Evolutionary conservation across 2,888 invertebrate genomes (phyloP), one percentile per base, ranked within the genome.

Genomic region (Leptopilina myrica): DNA sequence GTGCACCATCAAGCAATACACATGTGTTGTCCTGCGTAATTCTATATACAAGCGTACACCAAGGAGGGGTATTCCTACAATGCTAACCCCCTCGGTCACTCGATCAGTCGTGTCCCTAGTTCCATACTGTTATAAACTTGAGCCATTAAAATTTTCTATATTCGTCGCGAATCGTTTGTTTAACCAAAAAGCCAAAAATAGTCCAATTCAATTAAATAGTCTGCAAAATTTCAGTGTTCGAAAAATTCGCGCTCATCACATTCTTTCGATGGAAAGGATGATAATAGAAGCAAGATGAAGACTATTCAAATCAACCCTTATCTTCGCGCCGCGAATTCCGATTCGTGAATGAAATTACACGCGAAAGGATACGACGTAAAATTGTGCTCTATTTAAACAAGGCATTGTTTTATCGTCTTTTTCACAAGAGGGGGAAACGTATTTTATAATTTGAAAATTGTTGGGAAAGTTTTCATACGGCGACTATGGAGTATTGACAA

Each of bases 1-100:
- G 56, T 78, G 56, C 59, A 26, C 76, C 78, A 62, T 79, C 80
- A 78, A 62, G 69, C 82, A 62, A 64, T 80, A 76, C 78, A 59
- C 80, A 76, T 78, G 78, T 75, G 79, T 77, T 65, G 56, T 65
- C 76, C 85, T 86, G 86, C 88, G 89, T 89, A 90, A 90, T 88
- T 89, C 89, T 89, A 90, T 90, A 53, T 53, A 90, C 89, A 87
- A 86, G 85, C 87, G 83, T 82, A 85, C 85, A 43, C 43, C 43
- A 49, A 87, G 89, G 90, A 90, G 90, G 89, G 89, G 89, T 90
- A 87, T 88, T 88, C 87, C 86, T 85, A 86, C 87, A 88, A 90
- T 90, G 86, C 81, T 90, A 91, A 91, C 90, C 91, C 91, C 91
- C 89, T 89, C 90, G 91, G 90, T 90, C 91, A 90, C 90, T 90